Evolutionary conservation across 2,797 vertebrate genomes (phyloP), one percentile per base, ranked within the genome.

Genomic region (Catostomus latipinnis): DNA sequence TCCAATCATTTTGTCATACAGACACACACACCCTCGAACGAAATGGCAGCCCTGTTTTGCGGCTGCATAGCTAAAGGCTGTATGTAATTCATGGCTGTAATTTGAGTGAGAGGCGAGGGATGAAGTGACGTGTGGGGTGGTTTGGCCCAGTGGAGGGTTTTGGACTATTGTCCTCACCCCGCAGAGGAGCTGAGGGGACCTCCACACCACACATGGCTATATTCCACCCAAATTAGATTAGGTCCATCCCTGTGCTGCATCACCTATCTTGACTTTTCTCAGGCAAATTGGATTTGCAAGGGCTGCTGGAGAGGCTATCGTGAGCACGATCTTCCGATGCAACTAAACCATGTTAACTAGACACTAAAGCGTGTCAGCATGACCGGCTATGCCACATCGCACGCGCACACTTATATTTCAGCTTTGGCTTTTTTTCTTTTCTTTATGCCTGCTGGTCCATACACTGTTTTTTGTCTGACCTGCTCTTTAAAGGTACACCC

Each of bases 151-250:
- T 10, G n/a, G 62, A 50, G 63, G 60, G 43, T 68, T 14, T 54
- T 76, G 67, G 56, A 71, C 56, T 34, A 52, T 60, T 5, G 16
- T 80, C 9, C 12, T 34, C 62, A 10, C 70, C 78, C 80, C 73
- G 60, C 80, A 81, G 82, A 45, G 79, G 65, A 69, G 80, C 75
- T 74, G 66, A 18, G 72, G 22, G 79, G 34, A 76, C 93, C 88
- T 88, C 83, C 92, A 89, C 94, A 92, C 93, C 94, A 92, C 95
- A 94, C 96, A 95, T 94, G 93, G 95, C 94, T 94, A 91, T 98
- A 97, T 96, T 97, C 95, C 95, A 95, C 93, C 92, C 94, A 95
- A 97, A 98, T 97, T 96, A 94, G 94, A 98, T 98, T 97, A 93
- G 95, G 94, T 95, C 94, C 91, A 93, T 94, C 94, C 94, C 96